Conservation (phyloP, 2,888 invertebrate species). For the Limnephilus lunatus region DNA sequence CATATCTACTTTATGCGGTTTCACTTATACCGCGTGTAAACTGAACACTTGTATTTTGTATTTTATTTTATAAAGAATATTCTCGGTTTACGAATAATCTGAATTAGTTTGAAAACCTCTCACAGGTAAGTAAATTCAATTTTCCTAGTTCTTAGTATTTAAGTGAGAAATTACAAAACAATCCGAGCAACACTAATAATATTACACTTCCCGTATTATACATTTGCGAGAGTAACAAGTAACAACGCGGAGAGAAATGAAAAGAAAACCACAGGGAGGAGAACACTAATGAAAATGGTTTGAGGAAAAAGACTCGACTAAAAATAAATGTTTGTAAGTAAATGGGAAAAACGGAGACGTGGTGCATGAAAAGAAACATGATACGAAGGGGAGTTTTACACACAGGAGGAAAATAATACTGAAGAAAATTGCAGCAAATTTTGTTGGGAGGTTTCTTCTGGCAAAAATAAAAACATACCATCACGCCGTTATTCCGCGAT, state of each 20-base stretch:
- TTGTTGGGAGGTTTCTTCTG: not conserved
- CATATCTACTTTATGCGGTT: too few relatives aligned
- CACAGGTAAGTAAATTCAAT: not conserved
- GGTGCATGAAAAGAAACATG: not conserved
- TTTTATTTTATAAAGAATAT: too few relatives aligned
- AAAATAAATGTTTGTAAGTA: not conserved
- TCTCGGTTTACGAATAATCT: too few relatives aligned
- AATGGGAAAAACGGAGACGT: not conserved
- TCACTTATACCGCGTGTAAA: too few relatives aligned
- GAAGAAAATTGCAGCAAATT: too few relatives aligned
- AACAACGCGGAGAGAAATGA: not conserved
- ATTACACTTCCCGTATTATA: not conserved
- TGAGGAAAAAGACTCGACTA: not conserved
- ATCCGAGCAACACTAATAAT: not conserved
- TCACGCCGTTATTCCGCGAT: too few relatives aligned
- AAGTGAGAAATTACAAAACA: not conserved
- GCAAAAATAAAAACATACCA: not conserved
- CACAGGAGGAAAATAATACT: not conserved
- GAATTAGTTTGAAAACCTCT: too few relatives aligned
- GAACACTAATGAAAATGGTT: not conserved
- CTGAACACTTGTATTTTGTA: too few relatives aligned
- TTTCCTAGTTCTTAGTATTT: not conserved
- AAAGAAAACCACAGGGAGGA: not conserved
- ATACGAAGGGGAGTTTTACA: not conserved
- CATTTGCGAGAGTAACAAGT: not conserved